These are phyloP conservation scores for Autographa pulchrina DNA, from an alignment of 2,888 invertebrate genomes.

Conservation along the genomic window DNA sequence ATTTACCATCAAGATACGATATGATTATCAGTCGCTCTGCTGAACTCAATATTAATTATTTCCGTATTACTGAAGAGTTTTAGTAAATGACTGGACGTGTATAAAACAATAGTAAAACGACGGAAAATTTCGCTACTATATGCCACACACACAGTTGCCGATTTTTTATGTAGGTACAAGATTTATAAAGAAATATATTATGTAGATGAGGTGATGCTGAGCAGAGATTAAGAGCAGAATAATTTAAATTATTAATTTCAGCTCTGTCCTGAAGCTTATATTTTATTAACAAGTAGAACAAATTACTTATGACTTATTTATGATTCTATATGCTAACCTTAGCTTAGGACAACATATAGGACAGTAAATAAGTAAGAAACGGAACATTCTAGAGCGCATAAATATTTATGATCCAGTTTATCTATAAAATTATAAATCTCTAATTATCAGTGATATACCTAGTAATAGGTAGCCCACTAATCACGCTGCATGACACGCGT, in stretches of 20 bases:
- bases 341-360: not conserved
- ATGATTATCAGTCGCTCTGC: slow-evolving; percentile 18
- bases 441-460: slow-evolving; percentile 32
- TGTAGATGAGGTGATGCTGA: no score
- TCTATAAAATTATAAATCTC: slow-evolving; percentile 27
- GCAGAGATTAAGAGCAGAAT: no score
- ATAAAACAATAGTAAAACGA: not conserved
- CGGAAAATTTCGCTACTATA: not conserved
- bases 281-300: not conserved
- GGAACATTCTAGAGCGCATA: not conserved
- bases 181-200: no score
- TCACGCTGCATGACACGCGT: slow-evolving; percentile 49
- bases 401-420: slow-evolving; percentile 6
- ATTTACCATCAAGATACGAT: slow-evolving; percentile 32
- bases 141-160: no score
- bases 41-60: slow-evolving; percentile 6
- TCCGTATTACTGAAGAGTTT: slow-evolving; percentile 6
- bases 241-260: no score
- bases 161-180: no score
- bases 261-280: not conserved
- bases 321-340: no score
- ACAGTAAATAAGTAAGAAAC: not conserved
- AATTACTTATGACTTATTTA: not conserved
- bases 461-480: slow-evolving; percentile 20
- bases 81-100: slow-evolving; percentile 2